Evolutionary conservation across 1,140 invertebrate species (phyloP).

Genomic region (Plectrocnemia conspersa): DNA sequence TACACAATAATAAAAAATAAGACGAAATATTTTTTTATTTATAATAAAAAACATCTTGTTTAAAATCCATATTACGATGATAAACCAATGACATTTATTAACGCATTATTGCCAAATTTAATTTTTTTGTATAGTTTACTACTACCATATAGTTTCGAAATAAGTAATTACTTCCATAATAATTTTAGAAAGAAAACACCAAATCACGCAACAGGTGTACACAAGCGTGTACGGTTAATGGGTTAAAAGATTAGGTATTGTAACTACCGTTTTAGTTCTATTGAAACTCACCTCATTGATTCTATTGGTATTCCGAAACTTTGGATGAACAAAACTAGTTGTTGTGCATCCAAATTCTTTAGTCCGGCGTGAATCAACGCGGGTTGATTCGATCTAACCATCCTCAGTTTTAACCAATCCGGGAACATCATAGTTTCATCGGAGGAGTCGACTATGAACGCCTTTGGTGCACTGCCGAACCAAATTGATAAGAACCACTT

Average conservation of each 20-base stretch:
- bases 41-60: too few species aligned
- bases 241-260: too few species aligned
- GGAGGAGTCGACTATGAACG: conserved; percentile 75
- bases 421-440: conserved; percentile 84
- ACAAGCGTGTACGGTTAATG: too few species aligned
- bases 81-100: too few species aligned
- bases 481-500: conserved; percentile 70
- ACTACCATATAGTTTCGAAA: too few species aligned
- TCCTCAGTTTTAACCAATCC: conserved; percentile 90
- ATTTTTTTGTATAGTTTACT: conserved; percentile 3
- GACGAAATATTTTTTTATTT: too few species aligned
- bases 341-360: conserved; percentile 78
- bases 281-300: conserved; percentile 77
- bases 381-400: conserved; percentile 83
- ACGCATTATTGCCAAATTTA: neutral
- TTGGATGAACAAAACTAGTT: conserved; percentile 92
- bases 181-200: conserved; percentile 9
- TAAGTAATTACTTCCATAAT: too few species aligned
- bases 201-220: conserved; percentile 39
- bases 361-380: conserved; percentile 81
- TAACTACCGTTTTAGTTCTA: neutral
- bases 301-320: conserved; percentile 91
- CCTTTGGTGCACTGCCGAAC: conserved; percentile 74
- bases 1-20: too few species aligned
- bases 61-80: neutral